phyloP scores from a whole-genome alignment of 2,113 vertebrate genomes.

The Strix aluco region DNA sequence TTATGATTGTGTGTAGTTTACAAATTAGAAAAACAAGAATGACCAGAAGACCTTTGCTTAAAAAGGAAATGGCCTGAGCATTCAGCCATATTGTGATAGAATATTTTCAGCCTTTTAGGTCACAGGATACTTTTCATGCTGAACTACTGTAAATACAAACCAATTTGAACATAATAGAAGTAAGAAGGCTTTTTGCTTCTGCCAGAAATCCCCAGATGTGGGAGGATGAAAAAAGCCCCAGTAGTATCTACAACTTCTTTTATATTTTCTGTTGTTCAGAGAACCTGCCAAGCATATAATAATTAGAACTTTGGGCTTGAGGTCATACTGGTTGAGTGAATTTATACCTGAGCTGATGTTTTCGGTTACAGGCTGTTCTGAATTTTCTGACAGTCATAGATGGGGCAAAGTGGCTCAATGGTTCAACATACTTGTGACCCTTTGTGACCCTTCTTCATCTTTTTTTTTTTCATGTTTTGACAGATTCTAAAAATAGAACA shows the following conservation, averaged over 20 bases:
- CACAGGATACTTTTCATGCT: not conserved
- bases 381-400: not conserved
- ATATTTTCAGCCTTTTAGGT: not conserved
- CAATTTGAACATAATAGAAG: not conserved
- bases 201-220: not conserved
- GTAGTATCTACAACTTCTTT: not conserved
- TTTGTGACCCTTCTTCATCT: not conserved
- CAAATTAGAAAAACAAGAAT: not conserved
- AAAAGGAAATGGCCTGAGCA: not conserved
- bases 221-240: not conserved
- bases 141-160: conserved; percentile 9
- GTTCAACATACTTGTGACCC: not conserved
- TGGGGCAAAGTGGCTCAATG: not conserved
- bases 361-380: not conserved
- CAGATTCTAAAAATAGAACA: not conserved
- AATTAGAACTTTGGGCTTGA: conserved; percentile 42
- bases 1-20: not conserved
- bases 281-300: not conserved
- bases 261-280: conserved; percentile 6
- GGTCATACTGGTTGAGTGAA: conserved; percentile 6
- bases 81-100: not conserved
- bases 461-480: not conserved
- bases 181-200: not conserved
- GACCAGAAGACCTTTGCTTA: not conserved
- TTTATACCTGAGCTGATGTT: conserved; percentile 31